Evolutionary conservation across 1,140 invertebrate genomes (phyloP), one percentile per base, ranked within the genome.

Genomic region (Euborellia annulipes): DNA sequence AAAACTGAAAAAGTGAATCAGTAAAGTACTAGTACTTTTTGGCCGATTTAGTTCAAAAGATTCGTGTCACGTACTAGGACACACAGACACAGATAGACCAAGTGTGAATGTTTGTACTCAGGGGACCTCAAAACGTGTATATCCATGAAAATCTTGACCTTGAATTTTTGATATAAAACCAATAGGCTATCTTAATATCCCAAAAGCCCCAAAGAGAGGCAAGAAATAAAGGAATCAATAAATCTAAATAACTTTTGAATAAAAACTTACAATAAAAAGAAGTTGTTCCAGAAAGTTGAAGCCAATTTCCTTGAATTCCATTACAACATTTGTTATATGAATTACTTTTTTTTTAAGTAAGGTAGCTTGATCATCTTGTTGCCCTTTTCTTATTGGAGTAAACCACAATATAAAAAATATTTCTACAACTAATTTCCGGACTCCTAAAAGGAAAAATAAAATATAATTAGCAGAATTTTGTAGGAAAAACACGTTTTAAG

Each of bases 401-500:
- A 99, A 98, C 95, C 95, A 98, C 87, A 98, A 94, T 55, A 90
- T 91, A 64, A 95, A 86, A 66, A 98, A 98, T 13, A 98, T 94
- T 64, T 99, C 96, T 74, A 94, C 91, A 2, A 98, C 95, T 37
- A 99, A 66, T 66, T 98, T 98, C 54, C 92, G 73, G 46, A 94
- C 92, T 8, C 85, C 82, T 46, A 23, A 38, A 43, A 49, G 45
- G n/a, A n/a, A n/a, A 52, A 67, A 70, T 8, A 68, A 61, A 22
- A 57, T 60, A 30, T 58, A 49, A 41, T 13, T 7, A 3, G 18
- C 3, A 9, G 16, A 23, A n/a, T 20, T 23, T 21, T 42, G 13
- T 42, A 17, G 14, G 3, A 38, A 14, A 14, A 38, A 14, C 8
- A 38, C 7, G 14, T 16, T 38, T 14, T 38, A 14, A 16, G 36